These are phyloP conservation scores for Ictalurus furcatus DNA, from an alignment of 2,113 vertebrate species.

Conservation along the genomic window DNA sequence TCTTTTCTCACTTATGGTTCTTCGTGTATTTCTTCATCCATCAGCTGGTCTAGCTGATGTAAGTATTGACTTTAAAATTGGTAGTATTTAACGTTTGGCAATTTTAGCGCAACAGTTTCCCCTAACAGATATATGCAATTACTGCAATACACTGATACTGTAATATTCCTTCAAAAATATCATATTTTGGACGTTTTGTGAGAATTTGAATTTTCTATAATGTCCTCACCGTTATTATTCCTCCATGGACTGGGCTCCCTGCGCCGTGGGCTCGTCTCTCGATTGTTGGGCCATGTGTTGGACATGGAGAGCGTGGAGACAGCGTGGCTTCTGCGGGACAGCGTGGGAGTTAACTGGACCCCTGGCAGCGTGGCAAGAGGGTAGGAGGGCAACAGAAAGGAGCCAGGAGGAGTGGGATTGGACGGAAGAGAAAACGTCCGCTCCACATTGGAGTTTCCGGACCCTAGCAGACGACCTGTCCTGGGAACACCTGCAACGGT, in stretches of 20 bases:
- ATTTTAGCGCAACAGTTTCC: not conserved
- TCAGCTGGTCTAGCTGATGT: too few species aligned
- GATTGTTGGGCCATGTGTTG: conserved; percentile 88
- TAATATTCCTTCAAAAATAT: not conserved
- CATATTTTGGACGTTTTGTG: not conserved
- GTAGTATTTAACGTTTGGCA: too few species aligned
- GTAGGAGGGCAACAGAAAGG: conserved; percentile 82
- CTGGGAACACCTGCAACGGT: conserved; percentile 67
- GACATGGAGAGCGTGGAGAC: conserved; percentile 78
- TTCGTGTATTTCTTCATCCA: too few species aligned
- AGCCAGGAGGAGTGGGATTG: conserved; percentile 67
- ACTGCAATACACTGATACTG: not conserved
- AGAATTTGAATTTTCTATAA: not conserved
- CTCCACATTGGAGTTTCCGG: conserved; percentile 73
- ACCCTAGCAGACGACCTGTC: conserved; percentile 63
- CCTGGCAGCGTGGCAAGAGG: conserved; percentile 75
- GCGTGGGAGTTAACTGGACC: conserved; percentile 71
- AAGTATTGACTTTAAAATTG: too few species aligned
- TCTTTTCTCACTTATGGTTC: too few species aligned
- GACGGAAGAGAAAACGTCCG: conserved; percentile 67
- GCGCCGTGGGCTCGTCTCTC: conserved; percentile 62
- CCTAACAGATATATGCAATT: not conserved
- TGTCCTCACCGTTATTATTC: conserved; percentile 65
- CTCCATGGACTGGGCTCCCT: conserved; percentile 68
- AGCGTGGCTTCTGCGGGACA: conserved; percentile 66